Base-by-base conservation (phyloP, 2,113 vertebrate genomes). In the Pontoporia blainvillei region DNA sequence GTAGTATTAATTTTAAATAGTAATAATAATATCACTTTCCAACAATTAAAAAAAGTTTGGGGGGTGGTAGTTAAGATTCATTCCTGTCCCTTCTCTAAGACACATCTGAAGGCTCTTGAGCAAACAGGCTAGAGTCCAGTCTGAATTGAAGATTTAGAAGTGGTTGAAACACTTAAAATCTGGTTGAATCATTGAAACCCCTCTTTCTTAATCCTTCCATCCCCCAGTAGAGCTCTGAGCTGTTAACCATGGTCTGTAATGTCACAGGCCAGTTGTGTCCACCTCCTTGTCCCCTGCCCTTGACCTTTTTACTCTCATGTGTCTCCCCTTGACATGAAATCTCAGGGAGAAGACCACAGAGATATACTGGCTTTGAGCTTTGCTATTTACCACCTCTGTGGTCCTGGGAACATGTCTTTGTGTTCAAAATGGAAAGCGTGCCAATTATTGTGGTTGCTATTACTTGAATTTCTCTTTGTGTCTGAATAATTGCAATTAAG, bases 111-210 rank as follows among this genome's bases (percentile, higher is more conserved):
- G 52, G 6, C 27, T 84, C 29, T 94, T 52, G 17, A 72, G 29
- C 36, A 76, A 92, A 86, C 23, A 71, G 8, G 10, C 8, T 15
- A 7, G 31, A 41, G 41, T 94, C 36, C 34, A 72, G 44, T 78
- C 86, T 95, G n/a, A 92, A 92, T 66, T n/a, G 41, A 20, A 41
- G 34, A 66, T 93, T 91, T 86, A 39, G 72, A 82, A 89, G 79
- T 76, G 29, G 41, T 76, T 76, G 57, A 61, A 86, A 82, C 95
- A 76, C 34, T 85, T 83, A 94, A 87, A 94, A 78, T 83, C 39
- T 92, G 54, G 2, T 67, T 4, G 36, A 61, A 6, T 39, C 41
- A 61, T 36, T 41, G 62, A 86, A 78, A 90, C 18, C 1, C 12
- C 4, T 64, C 15, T 64, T 64, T 49, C 57, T 90, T 57, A 34